Evolutionary conservation across 2,113 vertebrate species (phyloP).

Genomic region (Loxodonta africana): DNA sequence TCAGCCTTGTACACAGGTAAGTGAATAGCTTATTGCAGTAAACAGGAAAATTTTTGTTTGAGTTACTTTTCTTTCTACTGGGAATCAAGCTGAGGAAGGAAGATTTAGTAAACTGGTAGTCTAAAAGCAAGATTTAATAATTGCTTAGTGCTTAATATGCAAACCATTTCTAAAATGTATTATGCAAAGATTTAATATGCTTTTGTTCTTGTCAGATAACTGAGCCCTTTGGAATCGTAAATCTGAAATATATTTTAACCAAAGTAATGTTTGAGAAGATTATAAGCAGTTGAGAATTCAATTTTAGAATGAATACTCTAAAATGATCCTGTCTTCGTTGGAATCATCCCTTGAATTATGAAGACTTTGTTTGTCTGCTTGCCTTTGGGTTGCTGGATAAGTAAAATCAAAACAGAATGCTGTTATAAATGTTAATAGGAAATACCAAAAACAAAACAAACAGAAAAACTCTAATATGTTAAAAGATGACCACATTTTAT

Average conservation of each 20-base stretch:
- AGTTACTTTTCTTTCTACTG: constrained; percentile 45
- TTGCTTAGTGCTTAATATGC: constrained; percentile 49
- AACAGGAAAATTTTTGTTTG: constrained; percentile 59
- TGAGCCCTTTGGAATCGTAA: constrained; percentile 66
- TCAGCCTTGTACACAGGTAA: constrained; percentile 51
- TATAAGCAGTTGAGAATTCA: constrained; percentile 66
- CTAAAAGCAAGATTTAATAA: constrained; percentile 74
- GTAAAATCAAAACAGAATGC: constrained; percentile 60
- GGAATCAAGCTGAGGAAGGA: constrained; percentile 56
- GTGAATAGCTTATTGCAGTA: constrained; percentile 52
- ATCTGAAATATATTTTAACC: constrained; percentile 50
- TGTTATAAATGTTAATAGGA: constrained; percentile 7
- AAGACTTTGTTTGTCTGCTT: constrained; percentile 31
- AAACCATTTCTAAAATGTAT: constrained; percentile 62
- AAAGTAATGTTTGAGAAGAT: constrained; percentile 62
- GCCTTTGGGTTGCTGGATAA: not conserved
- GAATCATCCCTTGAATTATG: constrained; percentile 50
- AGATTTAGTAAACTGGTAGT: constrained; percentile 66
- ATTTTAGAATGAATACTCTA: constrained; percentile 49
- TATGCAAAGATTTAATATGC: constrained; percentile 70
- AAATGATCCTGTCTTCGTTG: constrained; percentile 64
- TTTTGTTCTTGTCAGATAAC: constrained; percentile 67
- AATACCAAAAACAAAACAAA: not conserved
- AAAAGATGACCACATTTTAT: constrained; percentile 25
- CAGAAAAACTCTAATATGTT: not conserved